phyloP scores from a whole-genome alignment of 2,888 invertebrate genomes.

The Embidobia sp. region DNA sequence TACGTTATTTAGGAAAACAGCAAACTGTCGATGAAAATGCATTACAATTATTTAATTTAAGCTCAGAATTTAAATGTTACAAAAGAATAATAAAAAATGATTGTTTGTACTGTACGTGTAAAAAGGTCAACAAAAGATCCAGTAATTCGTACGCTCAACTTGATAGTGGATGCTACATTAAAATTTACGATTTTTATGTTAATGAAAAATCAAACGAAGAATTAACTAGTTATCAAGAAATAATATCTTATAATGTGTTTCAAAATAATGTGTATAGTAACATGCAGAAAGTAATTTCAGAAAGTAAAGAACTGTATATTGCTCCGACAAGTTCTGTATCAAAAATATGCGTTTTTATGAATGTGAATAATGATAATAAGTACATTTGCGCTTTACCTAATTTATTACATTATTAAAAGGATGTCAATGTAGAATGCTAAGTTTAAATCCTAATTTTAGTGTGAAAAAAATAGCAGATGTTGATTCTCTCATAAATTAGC shows the following conservation, averaged over 20 bases:
- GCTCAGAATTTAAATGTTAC: constrained; percentile 1
- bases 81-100: constrained; percentile 1
- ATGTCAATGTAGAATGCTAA: too few species aligned
- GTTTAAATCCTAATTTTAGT: too few species aligned
- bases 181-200: neutral
- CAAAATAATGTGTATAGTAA: too few species aligned
- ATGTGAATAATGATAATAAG: neutral
- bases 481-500: too few species aligned
- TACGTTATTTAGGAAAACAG: neutral
- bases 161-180: neutral
- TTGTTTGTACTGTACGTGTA: neutral
- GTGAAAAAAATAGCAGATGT: too few species aligned
- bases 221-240: too few species aligned
- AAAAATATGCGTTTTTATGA: neutral
- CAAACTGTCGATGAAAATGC: neutral
- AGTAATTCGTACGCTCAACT: neutral
- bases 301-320: neutral
- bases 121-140: neutral
- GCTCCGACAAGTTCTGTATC: neutral
- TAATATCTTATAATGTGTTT: too few species aligned
- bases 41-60: neutral
- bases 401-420: too few species aligned
- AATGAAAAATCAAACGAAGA: neutral
- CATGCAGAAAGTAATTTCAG: neutral
- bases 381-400: too few species aligned